Percentiles rank a stretch among this genome's conserved stretches.
Evolutionary conservation across 1,140 invertebrate species (phyloP).

Genomic region (Drosophila prosaltans): DNA sequence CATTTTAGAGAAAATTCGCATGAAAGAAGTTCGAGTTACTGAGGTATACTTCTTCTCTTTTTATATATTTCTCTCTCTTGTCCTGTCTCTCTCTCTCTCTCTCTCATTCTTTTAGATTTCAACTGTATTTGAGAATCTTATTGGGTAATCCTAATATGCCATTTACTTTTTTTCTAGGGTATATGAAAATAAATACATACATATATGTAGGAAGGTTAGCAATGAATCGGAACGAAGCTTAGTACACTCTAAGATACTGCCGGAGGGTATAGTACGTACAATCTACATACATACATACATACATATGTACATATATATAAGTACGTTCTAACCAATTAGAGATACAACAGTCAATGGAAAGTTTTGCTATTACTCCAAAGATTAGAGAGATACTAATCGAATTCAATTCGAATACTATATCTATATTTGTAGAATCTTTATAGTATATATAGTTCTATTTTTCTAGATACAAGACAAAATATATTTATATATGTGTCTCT

Average conservation of each 20-base stretch:
- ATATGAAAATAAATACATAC: neutral
- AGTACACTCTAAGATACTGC: slow-evolving; percentile 5
- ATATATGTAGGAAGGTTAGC: slow-evolving; percentile 3
- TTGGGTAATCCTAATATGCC: neutral
- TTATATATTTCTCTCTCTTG: too few species aligned
- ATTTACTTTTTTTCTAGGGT: neutral
- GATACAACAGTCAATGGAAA: slow-evolving; percentile 8
- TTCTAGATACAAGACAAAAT: too few species aligned
- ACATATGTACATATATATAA: neutral
- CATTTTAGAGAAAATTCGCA: too few species aligned
- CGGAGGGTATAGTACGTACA: too few species aligned
- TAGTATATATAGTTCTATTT: too few species aligned
- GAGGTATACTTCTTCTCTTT: too few species aligned
- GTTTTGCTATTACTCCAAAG: neutral
- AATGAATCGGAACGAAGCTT: slow-evolving; percentile 13
- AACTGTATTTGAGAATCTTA: too few species aligned
- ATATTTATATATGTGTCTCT: too few species aligned
- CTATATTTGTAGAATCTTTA: too few species aligned
- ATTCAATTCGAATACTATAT: neutral
- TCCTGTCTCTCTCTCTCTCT: too few species aligned
- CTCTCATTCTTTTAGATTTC: too few species aligned
- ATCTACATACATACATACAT: neutral
- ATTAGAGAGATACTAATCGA: neutral
- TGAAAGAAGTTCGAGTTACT: too few species aligned
- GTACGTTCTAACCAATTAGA: slow-evolving; percentile 12